These are phyloP conservation scores for Anthoscopus minutus DNA, from an alignment of 2,113 vertebrate genomes.

Conservation along the genomic window DNA sequence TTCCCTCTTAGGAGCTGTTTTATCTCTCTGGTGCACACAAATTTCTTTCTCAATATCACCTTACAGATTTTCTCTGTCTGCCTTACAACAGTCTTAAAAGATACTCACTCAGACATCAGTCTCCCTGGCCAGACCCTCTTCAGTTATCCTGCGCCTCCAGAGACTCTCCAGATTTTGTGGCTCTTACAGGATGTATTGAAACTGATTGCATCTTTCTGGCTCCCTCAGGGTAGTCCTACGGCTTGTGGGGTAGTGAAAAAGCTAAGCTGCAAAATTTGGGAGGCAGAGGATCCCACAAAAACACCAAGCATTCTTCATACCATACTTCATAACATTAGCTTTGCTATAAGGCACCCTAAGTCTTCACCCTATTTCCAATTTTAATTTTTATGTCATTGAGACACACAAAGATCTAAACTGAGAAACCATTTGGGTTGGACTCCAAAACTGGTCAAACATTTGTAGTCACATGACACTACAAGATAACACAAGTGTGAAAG, in stretches of 20 bases:
- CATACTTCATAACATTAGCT: neutral
- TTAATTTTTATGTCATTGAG: neutral
- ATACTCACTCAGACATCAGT: neutral
- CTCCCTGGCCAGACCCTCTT: neutral
- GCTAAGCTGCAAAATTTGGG: neutral
- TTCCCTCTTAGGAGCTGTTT: neutral
- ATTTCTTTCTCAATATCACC: neutral
- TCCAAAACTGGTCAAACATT: neutral
- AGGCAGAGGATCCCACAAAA: neutral
- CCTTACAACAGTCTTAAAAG: neutral
- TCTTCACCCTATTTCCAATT: neutral
- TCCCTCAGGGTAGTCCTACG: neutral
- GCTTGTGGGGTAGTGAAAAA: neutral
- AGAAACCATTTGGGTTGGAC: neutral
- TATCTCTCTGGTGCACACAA: neutral
- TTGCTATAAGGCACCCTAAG: neutral
- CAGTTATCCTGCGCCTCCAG: neutral
- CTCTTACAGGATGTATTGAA: neutral
- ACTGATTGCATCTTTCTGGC: neutral
- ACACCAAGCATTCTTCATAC: neutral
- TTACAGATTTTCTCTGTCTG: neutral
- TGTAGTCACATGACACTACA: neutral
- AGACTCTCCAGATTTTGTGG: neutral
- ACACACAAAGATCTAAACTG: neutral
- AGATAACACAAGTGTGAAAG: neutral